Percentiles rank a stretch among this genome's conserved stretches.
phyloP scores from a whole-genome alignment of 2,797 vertebrate species.

The Notolabrus celidotus region DNA sequence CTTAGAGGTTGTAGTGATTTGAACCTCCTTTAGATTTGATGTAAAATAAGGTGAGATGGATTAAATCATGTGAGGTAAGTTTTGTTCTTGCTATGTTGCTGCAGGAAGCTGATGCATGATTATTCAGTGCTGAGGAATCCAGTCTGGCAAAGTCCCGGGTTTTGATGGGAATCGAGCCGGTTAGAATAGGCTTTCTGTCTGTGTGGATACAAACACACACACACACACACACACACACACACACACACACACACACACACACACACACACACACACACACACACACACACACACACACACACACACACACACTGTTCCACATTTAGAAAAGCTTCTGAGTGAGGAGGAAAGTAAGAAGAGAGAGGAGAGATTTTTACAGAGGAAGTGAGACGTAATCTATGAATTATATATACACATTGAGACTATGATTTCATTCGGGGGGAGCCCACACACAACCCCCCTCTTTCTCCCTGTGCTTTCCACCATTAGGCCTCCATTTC shows the following conservation, averaged over 20 bases:
- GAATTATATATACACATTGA: conserved; percentile 72
- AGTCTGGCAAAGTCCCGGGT: conserved; percentile 52
- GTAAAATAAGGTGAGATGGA: conserved; percentile 1
- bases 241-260: conserved; percentile 41
- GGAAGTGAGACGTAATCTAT: conserved; percentile 74
- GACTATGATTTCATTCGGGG: conserved; percentile 73
- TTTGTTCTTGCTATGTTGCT: conserved; percentile 6
- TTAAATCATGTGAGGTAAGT: conserved; percentile 11
- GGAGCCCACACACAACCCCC: conserved; percentile 39
- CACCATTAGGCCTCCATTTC: conserved; percentile 32
- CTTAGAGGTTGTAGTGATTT: neutral
- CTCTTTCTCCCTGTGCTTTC: conserved; percentile 5
- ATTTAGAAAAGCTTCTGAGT: conserved; percentile 56
- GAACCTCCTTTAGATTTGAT: neutral
- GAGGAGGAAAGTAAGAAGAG: conserved; percentile 47
- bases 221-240: conserved; percentile 44
- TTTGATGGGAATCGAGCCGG: conserved; percentile 68
- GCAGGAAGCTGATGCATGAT: conserved; percentile 57
- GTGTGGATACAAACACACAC: conserved; percentile 44
- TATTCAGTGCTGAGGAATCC: conserved; percentile 71
- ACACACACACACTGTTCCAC: conserved; percentile 53
- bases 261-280: conserved; percentile 41
- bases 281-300: conserved; percentile 48
- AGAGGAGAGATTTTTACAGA: conserved; percentile 61
- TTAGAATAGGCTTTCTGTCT: conserved; percentile 68